These are phyloP conservation scores for Scomber japonicus DNA, from an alignment of 2,113 vertebrate species.

Conservation along the genomic window DNA sequence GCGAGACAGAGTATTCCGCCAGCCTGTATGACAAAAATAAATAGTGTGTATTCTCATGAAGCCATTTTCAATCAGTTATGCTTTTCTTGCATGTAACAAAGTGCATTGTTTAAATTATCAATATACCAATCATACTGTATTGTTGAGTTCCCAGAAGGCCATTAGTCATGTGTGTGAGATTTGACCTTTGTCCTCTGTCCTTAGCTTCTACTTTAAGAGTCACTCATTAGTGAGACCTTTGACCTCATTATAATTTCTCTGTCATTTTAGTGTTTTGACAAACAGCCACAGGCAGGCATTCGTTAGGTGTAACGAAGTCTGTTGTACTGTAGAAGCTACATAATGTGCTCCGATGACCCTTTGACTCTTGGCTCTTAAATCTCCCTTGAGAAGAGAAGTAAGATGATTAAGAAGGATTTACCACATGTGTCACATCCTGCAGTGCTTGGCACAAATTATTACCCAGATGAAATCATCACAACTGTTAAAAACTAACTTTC, in stretches of 20 bases:
- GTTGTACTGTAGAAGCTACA: not conserved
- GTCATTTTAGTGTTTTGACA: constrained; percentile 1
- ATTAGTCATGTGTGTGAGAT: constrained; percentile 34
- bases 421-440: constrained; percentile 20
- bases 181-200: constrained; percentile 35
- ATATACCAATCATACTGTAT: not conserved
- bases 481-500: constrained; percentile 12
- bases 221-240: constrained; percentile 46
- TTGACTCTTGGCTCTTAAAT: not conserved
- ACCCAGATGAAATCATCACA: constrained; percentile 6
- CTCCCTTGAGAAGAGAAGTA: constrained; percentile 6
- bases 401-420: constrained; percentile 4
- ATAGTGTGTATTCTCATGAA: not conserved
- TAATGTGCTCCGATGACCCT: constrained; percentile 2
- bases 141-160: not conserved
- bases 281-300: not conserved
- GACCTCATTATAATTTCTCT: constrained; percentile 55
- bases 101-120: constrained; percentile 41
- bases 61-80: not conserved
- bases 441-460: not conserved
- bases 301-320: not conserved
- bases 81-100: not conserved
- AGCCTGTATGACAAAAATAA: constrained; percentile 7
- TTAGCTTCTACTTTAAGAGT: constrained; percentile 17
- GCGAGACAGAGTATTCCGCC: constrained; percentile 7